A percentile compares a stretch with the other conserved stretches of the same genome.
phyloP scores from a whole-genome alignment of 2,888 invertebrate species.

The Didymodactylos carnosus region DNA sequence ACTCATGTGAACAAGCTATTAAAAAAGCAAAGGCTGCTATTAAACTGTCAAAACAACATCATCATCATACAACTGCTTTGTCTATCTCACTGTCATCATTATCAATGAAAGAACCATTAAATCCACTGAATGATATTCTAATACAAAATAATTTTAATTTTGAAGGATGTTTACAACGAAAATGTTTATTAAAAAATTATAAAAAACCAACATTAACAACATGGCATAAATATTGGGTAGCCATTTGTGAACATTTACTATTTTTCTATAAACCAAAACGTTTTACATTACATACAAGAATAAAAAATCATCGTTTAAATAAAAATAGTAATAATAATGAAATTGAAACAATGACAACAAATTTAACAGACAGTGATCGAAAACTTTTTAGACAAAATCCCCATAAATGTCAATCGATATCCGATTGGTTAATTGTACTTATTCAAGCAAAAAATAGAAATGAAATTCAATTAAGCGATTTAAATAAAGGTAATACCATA shows the following conservation, averaged over 20 bases:
- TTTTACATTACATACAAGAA: not conserved
- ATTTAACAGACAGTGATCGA: not conserved
- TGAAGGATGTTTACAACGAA: slow-evolving; percentile 3
- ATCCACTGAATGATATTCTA: not conserved
- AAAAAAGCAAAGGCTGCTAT: not conserved
- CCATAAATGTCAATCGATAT: slow-evolving; percentile 11
- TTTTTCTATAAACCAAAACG: not conserved
- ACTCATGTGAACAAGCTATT: not conserved
- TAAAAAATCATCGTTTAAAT: not conserved
- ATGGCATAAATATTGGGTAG: slow-evolving; percentile 14
- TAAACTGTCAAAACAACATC: not conserved
- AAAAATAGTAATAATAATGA: not conserved
- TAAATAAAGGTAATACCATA: not conserved
- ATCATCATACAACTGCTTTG: not conserved
- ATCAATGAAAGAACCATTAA: not conserved
- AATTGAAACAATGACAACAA: not conserved
- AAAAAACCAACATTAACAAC: slow-evolving; percentile 6
- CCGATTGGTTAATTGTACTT: slow-evolving; percentile 10
- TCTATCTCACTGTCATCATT: not conserved
- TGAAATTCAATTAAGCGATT: not conserved
- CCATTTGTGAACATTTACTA: not conserved
- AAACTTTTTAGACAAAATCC: slow-evolving; percentile 9
- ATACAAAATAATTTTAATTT: not conserved
- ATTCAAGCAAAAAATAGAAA: not conserved
- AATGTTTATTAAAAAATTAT: slow-evolving; percentile 11